Conservation (phyloP, 2,888 invertebrate genomes). For the Calameuta filiformis region DNA sequence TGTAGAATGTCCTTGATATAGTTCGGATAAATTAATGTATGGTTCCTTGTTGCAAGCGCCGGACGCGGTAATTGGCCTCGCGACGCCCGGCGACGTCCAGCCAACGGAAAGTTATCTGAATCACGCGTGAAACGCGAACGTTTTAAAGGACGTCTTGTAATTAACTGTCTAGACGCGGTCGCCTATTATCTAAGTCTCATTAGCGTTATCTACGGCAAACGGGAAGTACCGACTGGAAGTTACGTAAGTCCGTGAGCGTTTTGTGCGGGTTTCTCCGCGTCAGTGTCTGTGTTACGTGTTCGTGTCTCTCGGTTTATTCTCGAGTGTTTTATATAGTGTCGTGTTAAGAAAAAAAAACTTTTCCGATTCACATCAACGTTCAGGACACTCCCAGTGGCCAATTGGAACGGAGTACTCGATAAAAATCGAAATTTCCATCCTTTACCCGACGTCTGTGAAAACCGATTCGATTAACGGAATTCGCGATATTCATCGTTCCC, state of each 20-base stretch:
- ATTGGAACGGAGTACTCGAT: not conserved
- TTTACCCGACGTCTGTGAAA: not conserved
- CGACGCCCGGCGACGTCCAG: not conserved
- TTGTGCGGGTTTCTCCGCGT: not conserved
- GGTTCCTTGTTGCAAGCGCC: not conserved
- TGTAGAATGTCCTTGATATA: not conserved
- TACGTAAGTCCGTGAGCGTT: not conserved
- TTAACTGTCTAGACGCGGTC: slow-evolving; percentile 60
- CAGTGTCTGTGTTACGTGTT: not conserved
- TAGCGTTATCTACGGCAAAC: slow-evolving; percentile 62
- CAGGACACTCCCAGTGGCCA: not conserved
- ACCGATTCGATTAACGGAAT: not conserved
- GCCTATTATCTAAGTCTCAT: slow-evolving; percentile 61
- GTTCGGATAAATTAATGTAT: not conserved
- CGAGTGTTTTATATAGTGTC: not conserved
- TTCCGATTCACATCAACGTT: not conserved
- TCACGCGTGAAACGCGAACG: slow-evolving; percentile 27
- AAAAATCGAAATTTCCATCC: not conserved
- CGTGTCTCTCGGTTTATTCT: not conserved
- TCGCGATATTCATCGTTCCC: not conserved
- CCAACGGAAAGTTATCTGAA: not conserved
- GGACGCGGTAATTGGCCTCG: not conserved
- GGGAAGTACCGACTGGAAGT: slow-evolving; percentile 43
- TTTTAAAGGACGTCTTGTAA: slow-evolving; percentile 59
- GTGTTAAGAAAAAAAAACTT: not conserved